Percentiles rank a stretch among this genome's conserved stretches.
Conservation (phyloP, 2,113 vertebrate genomes). For the Empidonax alnorum region DNA sequence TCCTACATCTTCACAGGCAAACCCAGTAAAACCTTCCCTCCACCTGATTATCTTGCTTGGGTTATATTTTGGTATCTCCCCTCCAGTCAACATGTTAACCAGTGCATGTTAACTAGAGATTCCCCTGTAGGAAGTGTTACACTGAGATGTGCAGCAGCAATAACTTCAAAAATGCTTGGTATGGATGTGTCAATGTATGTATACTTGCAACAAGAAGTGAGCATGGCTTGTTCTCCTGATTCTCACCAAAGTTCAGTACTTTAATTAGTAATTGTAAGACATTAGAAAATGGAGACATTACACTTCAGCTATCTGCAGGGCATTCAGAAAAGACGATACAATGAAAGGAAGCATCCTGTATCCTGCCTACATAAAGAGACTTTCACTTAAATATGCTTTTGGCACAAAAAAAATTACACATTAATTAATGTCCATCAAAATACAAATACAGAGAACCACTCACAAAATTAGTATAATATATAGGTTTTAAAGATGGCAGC, state of each 20-base stretch:
- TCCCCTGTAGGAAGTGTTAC: background rate
- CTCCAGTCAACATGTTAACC: background rate
- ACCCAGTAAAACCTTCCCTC: background rate
- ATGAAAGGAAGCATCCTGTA: background rate
- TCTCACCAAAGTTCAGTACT: background rate
- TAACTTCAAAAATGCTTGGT: background rate
- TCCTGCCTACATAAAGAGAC: background rate
- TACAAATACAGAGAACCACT: background rate
- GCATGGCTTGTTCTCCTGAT: background rate
- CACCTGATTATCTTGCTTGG: background rate
- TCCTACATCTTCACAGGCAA: background rate
- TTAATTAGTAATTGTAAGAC: background rate
- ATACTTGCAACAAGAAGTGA: background rate
- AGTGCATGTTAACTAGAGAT: background rate
- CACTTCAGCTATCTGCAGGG: background rate
- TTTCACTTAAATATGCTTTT: background rate
- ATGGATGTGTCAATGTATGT: background rate
- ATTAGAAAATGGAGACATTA: background rate
- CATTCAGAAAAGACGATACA: background rate
- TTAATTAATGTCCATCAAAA: background rate
- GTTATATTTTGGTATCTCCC: background rate
- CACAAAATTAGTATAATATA: background rate
- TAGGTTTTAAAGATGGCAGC: background rate
- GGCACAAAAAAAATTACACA: background rate
- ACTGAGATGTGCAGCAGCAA: background rate